phyloP scores from a whole-genome alignment of 2,888 invertebrate species.

The Mythimna loreyi region DNA sequence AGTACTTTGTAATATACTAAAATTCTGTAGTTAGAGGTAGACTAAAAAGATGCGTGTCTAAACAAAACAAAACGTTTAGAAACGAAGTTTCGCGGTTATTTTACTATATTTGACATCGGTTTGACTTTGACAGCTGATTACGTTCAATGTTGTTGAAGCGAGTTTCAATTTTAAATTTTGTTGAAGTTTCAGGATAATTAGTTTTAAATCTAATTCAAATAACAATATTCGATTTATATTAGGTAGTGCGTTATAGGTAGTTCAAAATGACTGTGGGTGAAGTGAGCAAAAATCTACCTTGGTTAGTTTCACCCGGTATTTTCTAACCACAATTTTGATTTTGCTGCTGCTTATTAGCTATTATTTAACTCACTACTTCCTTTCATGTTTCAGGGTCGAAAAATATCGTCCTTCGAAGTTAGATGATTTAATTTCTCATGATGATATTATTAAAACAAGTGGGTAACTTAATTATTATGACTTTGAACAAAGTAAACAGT shows the following conservation, averaged over 20 bases:
- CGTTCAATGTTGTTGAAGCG: not conserved
- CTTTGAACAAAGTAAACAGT: not conserved
- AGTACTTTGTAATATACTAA: too few relatives aligned
- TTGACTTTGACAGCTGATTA: not conserved
- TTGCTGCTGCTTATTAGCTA: not conserved
- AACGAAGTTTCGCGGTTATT: conserved; percentile 5
- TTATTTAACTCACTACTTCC: not conserved
- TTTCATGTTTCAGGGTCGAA: conserved; percentile 95
- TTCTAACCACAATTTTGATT: not conserved
- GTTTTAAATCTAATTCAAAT: too few relatives aligned
- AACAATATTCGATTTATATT: not conserved
- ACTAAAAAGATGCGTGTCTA: not conserved
- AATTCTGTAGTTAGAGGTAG: too few relatives aligned
- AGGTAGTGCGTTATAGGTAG: not conserved
- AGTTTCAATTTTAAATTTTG: not conserved
- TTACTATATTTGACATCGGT: not conserved
- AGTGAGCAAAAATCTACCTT: conserved; percentile 90
- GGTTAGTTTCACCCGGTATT: conserved; percentile 81
- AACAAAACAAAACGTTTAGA: not conserved
- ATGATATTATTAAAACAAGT: conserved; percentile 99
- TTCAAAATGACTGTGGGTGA: conserved; percentile 82
- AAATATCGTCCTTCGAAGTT: conserved; percentile 98
- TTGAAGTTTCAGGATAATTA: not conserved
- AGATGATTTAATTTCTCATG: conserved; percentile 98
- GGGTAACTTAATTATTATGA: conserved; percentile 77